Base-by-base conservation (phyloP, 2,113 vertebrate species). In the Urocolius indicus region DNA sequence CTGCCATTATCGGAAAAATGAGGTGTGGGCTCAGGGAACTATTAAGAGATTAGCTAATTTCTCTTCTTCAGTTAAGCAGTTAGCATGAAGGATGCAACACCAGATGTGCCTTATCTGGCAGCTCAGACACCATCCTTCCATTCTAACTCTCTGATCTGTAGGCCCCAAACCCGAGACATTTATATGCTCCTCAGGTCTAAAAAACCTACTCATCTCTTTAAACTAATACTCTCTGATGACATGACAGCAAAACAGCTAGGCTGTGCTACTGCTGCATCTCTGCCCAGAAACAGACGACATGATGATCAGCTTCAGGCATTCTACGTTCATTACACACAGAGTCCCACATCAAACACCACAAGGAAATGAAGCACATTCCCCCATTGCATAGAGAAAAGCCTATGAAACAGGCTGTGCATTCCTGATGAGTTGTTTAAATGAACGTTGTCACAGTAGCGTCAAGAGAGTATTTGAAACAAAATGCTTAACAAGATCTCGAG, bases 391-490 rank as follows among this genome's bases (percentile, higher is more conserved):
- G 46, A 93, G 75, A 84, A 84, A 68, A 92, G 90, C 85, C 88
- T 67, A 79, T 38, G 43, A 75, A 94, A 87, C n/a, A 92, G 51
- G 62, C 84, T 89, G n/a, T 84, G 84, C 82, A 82, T 89, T 92
- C 71, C 59, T 13, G 36, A 68, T 91, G 86, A 93, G 74, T 46
- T 68, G 14, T 84, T 91, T 77, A 86, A 49, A 83, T 26, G 19
- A 95, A 63, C 22, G 62, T 24, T 66, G 45, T 88, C 76, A 93
- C 63, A 92, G 52, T 94, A 90, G 84, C 0, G 0, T 59, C 87
- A 96, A 94, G 94, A 94, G 91, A 87, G 85, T 95, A 97, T 95
- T 51, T 96, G 95, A 89, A 78, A 77, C 8, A 43, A n/a, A n/a
- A n/a, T n/a, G n/a, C n/a, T n/a, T n/a, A n/a, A n/a, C n/a, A n/a